Base-by-base conservation (phyloP, 2,888 invertebrate species). In the Chloroclystis v-ata region DNA sequence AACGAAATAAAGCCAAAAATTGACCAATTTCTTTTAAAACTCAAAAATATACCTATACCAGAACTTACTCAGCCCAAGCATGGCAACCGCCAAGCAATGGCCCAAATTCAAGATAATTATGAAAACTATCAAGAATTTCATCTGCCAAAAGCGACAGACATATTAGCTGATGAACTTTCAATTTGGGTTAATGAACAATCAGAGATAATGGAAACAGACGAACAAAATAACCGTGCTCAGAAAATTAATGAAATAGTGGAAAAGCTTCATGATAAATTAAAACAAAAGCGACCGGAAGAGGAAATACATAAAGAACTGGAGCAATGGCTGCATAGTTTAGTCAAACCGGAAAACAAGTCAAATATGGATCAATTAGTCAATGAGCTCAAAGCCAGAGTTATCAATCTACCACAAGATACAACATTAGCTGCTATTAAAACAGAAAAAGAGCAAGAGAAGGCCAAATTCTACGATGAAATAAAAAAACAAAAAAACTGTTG, bases 151-250 rank as follows among this genome's bases (percentile, higher is more conserved):
- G 63, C 60, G 5, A 51, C 59, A 38, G 70, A 76, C 47, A 54
- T 73, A 4, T 39, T 78, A 48, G 63, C 72, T 71, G 75, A 78
- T 47, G 67, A 72, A 60, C 75, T 78, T 54, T 75, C 75, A 0
- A 64, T 69, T 9, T 78, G 77, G 75, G 61, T 78, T 55, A 69
- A 75, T 50, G 65, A 77, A 45, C 75, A 77, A 50, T 65, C 72
- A 1, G 52, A 65, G 28, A 63, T 75, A 39, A 72, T 65, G 51
- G 16, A 55, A 14, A 49, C 54, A 11, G 63, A 67, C 26, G 63
- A 56, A 53, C 46, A 35, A 3, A 42, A 33, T 3, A 62, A 20
- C 3, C 20, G 61, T 43, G 50, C 58, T 26, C 57, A 61, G 49
- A 52, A 61, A 55, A 50, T 72, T 11, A 63, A 69, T n/a, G 65